Evolutionary conservation across 2,888 invertebrate species (phyloP).

Genomic region (Baccha elongata): DNA sequence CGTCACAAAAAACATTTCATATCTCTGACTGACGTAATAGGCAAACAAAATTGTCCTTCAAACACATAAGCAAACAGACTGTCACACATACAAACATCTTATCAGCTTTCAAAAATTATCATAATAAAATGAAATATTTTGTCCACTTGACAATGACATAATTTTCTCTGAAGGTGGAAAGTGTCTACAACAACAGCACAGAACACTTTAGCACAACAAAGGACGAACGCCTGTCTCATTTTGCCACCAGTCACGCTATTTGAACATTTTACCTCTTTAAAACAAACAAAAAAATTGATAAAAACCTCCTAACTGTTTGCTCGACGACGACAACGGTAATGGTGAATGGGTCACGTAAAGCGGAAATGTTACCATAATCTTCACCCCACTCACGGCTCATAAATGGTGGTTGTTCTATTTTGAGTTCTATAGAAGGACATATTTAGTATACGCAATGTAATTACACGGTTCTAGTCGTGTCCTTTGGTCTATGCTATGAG

Average conservation of each 20-base stretch:
- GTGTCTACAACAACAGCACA: neutral
- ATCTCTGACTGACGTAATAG: neutral
- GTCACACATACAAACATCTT: neutral
- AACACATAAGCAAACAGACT: neutral
- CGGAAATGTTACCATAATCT: slow-evolving; percentile 8
- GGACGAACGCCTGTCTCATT: neutral
- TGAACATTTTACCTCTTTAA: slow-evolving; percentile 29
- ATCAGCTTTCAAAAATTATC: slow-evolving; percentile 40
- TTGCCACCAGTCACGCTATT: slow-evolving; percentile 13
- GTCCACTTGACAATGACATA: slow-evolving; percentile 33
- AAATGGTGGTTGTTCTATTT: neutral
- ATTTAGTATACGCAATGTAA: slow-evolving; percentile 26
- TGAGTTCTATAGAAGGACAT: slow-evolving; percentile 32
- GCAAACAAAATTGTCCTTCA: neutral
- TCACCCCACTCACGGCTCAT: neutral
- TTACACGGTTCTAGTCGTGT: slow-evolving; percentile 29
- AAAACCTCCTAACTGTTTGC: slow-evolving; percentile 16
- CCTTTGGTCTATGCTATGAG: slow-evolving; percentile 15
- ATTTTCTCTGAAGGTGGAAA: neutral
- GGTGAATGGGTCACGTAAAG: neutral
- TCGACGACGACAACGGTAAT: neutral
- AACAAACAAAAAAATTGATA: neutral
- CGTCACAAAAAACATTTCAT: neutral
- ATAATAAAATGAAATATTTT: slow-evolving; percentile 50
- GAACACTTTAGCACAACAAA: neutral